Base-by-base conservation (phyloP, 2,113 vertebrate species). In the Prochilodus magdalenae region DNA sequence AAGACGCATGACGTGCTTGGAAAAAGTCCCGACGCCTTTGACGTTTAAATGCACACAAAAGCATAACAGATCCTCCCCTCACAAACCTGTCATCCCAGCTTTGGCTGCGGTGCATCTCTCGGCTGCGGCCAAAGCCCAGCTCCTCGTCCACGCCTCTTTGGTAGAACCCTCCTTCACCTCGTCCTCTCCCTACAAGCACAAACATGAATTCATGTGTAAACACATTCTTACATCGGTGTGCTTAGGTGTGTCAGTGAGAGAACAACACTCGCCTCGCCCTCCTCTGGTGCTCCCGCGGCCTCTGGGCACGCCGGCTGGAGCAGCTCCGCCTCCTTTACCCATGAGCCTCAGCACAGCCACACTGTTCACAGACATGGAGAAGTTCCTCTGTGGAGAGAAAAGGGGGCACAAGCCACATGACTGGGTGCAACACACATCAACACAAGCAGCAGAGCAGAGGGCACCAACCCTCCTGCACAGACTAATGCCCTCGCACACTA, bases 291-390 rank as follows among this genome's bases (percentile, higher is more conserved):
- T 93, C 84, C 93, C 94, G 63, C 95, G 88, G 71, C 94, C 94
- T 26, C 95, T 89, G 73, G 93, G 83, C 70, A 92, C 82, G 14
- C 92, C 90, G 0, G 89, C 77, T 0, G 91, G 86, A 5, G 92
- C 63, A 13, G 94, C 87, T 0, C 88, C 91, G 0, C 90, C 86
- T 83, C 94, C 94, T 82, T 94, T 94, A 40, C 94, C 94, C 95
- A 95, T 95, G 82, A 95, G 93, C 87, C 95, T 92, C 84, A 95
- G 91, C 89, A 95, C 95, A 3, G 94, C 94, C 87, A 94, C 93
- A 27, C 94, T 95, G 87, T 95, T 95, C 90, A 95, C 94, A 8
- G 94, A 95, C 91, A 95, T 92, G 81, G 95, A 95, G 89, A 95
- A 95, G 90, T 95, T 95, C 86, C 95, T 94, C 94, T 95, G 91